Percentiles rank a stretch among this genome's conserved stretches.
Evolutionary conservation across 2,888 invertebrate species (phyloP).

Genomic region (Noctua fimbriata): DNA sequence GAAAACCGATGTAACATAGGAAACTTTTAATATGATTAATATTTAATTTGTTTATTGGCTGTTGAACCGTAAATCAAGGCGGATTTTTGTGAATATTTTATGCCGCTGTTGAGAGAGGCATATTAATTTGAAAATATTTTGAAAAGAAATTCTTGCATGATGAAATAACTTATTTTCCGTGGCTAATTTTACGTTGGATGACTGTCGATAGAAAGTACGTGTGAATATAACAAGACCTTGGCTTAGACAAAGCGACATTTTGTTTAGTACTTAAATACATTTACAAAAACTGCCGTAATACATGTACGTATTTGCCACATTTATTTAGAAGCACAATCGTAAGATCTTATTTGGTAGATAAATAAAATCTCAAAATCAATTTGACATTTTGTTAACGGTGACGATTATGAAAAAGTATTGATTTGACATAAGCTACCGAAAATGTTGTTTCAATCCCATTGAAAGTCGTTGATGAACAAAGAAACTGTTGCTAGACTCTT

Average conservation of each 20-base stretch:
- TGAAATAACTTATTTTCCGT: neutral
- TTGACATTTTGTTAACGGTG: neutral
- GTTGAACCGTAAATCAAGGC: constrained; percentile 39
- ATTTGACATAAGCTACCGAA: neutral
- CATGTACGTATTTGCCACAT: too few species aligned
- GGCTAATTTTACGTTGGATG: neutral
- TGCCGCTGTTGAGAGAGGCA: neutral
- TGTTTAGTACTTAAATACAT: too few species aligned
- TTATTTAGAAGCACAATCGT: too few species aligned
- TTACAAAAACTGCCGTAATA: too few species aligned
- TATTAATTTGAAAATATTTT: neutral
- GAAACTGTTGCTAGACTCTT: neutral
- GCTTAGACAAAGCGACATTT: too few species aligned
- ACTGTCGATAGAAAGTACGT: neutral
- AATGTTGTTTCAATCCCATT: neutral
- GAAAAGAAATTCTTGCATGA: neutral
- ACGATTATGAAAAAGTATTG: neutral
- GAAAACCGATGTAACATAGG: constrained; percentile 77
- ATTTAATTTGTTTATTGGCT: constrained; percentile 79
- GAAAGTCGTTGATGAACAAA: neutral
- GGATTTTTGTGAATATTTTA: constrained; percentile 21
- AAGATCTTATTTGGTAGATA: too few species aligned
- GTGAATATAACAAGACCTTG: neutral
- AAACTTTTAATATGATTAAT: constrained; percentile 82
- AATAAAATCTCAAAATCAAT: too few species aligned